Evolutionary conservation across 2,797 vertebrate species (phyloP).

Genomic region (Mus caroli): DNA sequence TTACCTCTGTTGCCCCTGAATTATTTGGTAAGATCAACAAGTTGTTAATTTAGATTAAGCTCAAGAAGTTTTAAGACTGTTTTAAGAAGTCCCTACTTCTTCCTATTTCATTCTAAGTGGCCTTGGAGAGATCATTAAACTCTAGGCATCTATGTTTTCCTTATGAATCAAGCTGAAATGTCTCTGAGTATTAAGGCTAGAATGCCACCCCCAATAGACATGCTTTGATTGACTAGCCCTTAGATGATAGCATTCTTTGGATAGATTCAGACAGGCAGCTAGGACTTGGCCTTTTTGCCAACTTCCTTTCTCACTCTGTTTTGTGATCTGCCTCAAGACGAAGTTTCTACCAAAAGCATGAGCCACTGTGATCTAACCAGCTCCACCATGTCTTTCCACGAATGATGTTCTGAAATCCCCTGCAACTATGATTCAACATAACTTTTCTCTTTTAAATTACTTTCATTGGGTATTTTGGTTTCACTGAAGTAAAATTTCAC

Average conservation of each 20-base stretch:
- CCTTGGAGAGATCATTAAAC: not conserved
- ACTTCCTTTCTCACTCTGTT: not conserved
- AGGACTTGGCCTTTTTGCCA: not conserved
- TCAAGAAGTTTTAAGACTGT: not conserved
- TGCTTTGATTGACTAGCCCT: not conserved
- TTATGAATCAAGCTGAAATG: not conserved
- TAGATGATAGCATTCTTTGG: not conserved
- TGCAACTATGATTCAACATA: not conserved
- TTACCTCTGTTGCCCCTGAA: fast-evolving
- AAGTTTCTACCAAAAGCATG: not conserved
- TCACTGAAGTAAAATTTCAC: not conserved
- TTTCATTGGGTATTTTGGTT: not conserved
- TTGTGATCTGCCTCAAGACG: not conserved
- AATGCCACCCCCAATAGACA: not conserved
- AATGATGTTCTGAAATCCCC: not conserved
- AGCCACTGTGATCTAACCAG: not conserved
- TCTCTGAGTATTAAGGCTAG: not conserved
- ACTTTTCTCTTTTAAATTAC: not conserved
- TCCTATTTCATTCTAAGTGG: not conserved
- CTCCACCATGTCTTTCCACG: not conserved
- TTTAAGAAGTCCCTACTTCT: not conserved
- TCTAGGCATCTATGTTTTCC: not conserved
- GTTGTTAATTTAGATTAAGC: not conserved
- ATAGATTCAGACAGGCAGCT: not conserved
- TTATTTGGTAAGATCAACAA: not conserved